These are phyloP conservation scores for Sebastes elongatus DNA, from an alignment of 2,797 vertebrate genomes.

Conservation along the genomic window DNA sequence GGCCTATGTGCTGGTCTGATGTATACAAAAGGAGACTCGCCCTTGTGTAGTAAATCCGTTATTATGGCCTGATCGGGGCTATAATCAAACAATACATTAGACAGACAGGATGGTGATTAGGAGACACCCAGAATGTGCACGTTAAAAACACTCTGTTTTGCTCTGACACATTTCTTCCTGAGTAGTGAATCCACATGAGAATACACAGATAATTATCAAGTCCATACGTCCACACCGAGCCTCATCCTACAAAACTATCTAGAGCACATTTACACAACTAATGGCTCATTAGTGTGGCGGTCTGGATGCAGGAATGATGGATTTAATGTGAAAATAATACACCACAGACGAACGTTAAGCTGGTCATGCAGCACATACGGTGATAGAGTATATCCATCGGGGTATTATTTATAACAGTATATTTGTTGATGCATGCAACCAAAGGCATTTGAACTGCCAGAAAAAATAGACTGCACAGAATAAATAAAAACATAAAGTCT, in stretches of 20 bases:
- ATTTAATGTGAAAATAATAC: background rate
- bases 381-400: background rate
- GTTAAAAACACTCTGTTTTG: background rate
- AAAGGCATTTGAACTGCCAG: background rate
- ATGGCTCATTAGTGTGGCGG: conserved; percentile 31
- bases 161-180: background rate
- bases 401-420: conserved; percentile 2
- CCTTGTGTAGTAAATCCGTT: background rate
- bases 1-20: background rate
- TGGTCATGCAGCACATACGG: background rate
- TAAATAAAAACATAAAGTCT: background rate
- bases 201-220: conserved; percentile 12
- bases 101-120: background rate
- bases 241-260: conserved; percentile 4
- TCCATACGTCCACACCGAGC: conserved; percentile 3
- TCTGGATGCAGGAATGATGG: conserved; percentile 12
- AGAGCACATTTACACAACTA: conserved; percentile 11
- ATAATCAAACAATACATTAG: background rate
- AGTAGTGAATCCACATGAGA: background rate
- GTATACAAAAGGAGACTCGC: background rate
- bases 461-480: background rate
- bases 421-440: conserved; percentile 2
- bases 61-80: background rate
- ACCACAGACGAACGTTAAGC: background rate
- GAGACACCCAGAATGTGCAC: background rate